Base-by-base conservation (phyloP, 2,113 vertebrate species). In the Rhea americana region DNA sequence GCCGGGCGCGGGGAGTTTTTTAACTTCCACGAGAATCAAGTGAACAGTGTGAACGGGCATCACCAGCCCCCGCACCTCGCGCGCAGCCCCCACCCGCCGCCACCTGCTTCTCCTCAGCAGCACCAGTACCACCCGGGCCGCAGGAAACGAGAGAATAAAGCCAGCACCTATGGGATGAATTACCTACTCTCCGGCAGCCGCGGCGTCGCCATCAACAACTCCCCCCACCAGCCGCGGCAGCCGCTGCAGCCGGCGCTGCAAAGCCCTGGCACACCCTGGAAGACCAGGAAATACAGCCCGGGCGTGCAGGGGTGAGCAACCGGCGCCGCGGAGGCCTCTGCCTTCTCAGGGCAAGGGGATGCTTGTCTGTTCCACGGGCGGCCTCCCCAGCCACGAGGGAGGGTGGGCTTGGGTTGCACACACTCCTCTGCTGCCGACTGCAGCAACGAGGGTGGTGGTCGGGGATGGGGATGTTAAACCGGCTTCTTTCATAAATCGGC, bases 111-210 rank as follows among this genome's bases (percentile, higher is more conserved):
- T 87, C 97, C 62, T 47, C 96, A 95, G 80, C 98, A 97, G 95
- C 98, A 98, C 94, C 98, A 96, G 93, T 98, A 99, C 93, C 98
- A 99, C 87, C 99, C 99, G 3, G 98, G 98, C 96, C 98, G 99
- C 5, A 98, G 99, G 98, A 99, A 99, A 99, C 98, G 98, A 63
- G 99, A 99, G 94, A 99, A 99, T 95, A 99, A 99, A 97, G 99
- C 99, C 87, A 99, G 99, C 98, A 99, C 99, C 48, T 99, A 99
- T 96, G 99, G 99, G 73, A 98, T 99, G 96, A 99, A 99, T 97
- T 99, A 99, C 95, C 87, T 99, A 97, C 98, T 99, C 63, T 98
- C 98, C 2, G 98, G 98, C 97, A 97, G 97, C 94, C 97, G 97
- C 3, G 97, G 94, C 65, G 95, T 96, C 86, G 93, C 93, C 61